Percentiles rank a stretch among this genome's conserved stretches.
Evolutionary conservation across 1,140 invertebrate species (phyloP).

Genomic region (Lysiphlebus fabarum): DNA sequence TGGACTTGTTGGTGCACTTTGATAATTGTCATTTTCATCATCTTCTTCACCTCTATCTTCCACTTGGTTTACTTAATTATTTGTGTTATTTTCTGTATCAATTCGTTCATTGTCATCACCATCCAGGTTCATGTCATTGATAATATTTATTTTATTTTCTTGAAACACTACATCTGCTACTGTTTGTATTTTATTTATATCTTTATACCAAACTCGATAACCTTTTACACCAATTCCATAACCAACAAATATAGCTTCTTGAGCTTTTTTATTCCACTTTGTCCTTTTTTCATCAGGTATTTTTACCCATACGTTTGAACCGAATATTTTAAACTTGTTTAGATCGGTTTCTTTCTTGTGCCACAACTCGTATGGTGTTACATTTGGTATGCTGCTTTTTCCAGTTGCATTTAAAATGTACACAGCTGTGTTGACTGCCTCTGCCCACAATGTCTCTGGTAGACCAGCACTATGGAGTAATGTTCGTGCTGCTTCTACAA

Average conservation of each 20-base stretch:
- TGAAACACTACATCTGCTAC: too few relatives aligned
- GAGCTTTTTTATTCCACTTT: conserved; percentile 41
- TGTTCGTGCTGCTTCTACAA: conserved; percentile 42
- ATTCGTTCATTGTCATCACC: too few relatives aligned
- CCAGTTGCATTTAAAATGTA: conserved; percentile 26
- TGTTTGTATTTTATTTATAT: too few relatives aligned
- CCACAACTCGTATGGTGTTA: background rate
- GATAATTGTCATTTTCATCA: too few relatives aligned
- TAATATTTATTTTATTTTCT: too few relatives aligned
- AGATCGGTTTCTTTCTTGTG: background rate
- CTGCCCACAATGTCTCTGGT: conserved; percentile 44
- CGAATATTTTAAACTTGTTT: background rate
- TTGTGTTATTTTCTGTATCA: too few relatives aligned
- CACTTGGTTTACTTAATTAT: too few relatives aligned
- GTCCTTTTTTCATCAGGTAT: conserved; percentile 30
- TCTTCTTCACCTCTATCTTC: too few relatives aligned
- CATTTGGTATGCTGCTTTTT: background rate
- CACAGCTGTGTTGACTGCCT: conserved; percentile 46
- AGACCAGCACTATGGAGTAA: conserved; percentile 43
- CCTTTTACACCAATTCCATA: conserved; percentile 2
- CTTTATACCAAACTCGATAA: too few relatives aligned
- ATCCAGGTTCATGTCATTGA: too few relatives aligned
- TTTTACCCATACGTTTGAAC: conserved; percentile 12
- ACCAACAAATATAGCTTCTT: conserved; percentile 36
- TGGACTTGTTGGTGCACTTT: too few relatives aligned